These are phyloP conservation scores for Macquaria australasica DNA, from an alignment of 2,113 vertebrate species.

Conservation along the genomic window DNA sequence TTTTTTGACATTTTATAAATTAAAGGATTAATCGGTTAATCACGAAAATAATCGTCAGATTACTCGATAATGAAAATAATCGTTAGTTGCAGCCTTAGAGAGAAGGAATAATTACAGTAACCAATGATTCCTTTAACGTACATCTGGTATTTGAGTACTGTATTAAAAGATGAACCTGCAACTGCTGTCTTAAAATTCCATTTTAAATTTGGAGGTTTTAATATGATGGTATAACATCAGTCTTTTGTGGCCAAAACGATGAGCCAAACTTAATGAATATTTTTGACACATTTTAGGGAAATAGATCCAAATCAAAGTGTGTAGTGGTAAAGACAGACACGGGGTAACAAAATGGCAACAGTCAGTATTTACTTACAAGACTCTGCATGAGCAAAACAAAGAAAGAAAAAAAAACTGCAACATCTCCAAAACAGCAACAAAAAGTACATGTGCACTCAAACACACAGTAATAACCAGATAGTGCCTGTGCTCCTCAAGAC, in stretches of 20 bases:
- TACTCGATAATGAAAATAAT: no score
- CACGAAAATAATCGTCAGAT: no score
- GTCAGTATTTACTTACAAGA: background rate
- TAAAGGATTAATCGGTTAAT: no score
- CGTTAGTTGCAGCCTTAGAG: no score
- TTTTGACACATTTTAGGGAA: background rate
- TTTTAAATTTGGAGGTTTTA: background rate
- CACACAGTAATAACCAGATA: background rate
- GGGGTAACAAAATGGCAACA: background rate
- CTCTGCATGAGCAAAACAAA: slow-evolving; percentile 2
- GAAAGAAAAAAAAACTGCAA: background rate
- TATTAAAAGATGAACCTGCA: background rate
- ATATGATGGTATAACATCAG: background rate
- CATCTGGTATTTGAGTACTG: background rate
- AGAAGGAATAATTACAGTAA: no score
- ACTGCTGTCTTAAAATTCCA: background rate
- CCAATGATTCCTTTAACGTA: no score
- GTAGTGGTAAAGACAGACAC: background rate
- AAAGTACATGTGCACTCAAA: slow-evolving; percentile 20
- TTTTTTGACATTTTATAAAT: no score
- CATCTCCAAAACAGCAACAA: slow-evolving; percentile 39
- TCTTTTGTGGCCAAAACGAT: background rate
- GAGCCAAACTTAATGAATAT: background rate
- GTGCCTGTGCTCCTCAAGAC: slow-evolving; percentile 29
- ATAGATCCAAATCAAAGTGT: background rate